A percentile compares a stretch with the other conserved stretches of the same genome.
phyloP scores from a whole-genome alignment of 1,140 invertebrate genomes.

The Harlomillsia oculata region DNA sequence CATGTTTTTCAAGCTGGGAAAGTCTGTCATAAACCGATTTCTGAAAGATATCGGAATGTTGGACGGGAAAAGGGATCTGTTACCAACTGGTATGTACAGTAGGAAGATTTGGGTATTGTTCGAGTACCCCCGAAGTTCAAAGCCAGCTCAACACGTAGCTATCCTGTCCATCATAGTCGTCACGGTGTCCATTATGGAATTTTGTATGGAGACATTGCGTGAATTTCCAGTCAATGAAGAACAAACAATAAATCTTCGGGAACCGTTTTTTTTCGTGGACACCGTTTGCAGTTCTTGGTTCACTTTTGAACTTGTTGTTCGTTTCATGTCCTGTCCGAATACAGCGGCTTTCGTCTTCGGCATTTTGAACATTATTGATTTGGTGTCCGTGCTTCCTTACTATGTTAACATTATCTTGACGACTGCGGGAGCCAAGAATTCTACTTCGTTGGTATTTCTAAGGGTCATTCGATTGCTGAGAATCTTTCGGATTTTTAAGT shows the following conservation, averaged over 20 bases:
- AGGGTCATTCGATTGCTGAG: slow-evolving; percentile 46
- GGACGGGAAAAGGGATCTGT: background rate
- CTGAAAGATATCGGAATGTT: no score
- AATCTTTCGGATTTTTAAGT: slow-evolving; percentile 48
- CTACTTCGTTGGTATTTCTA: slow-evolving; percentile 43
- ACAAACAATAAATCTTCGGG: no score
- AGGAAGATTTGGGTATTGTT: slow-evolving; percentile 27
- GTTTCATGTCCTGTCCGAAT: slow-evolving; percentile 74
- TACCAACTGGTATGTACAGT: slow-evolving; percentile 5
- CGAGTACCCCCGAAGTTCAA: slow-evolving; percentile 27
- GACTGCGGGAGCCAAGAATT: slow-evolving; percentile 40
- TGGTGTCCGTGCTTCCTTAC: slow-evolving; percentile 59
- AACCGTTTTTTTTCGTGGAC: no score
- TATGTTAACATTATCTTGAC: background rate
- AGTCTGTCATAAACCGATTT: slow-evolving; percentile 41
- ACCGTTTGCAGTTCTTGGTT: slow-evolving; percentile 97
- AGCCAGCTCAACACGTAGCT: slow-evolving; percentile 55
- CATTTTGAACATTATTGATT: slow-evolving; percentile 81
- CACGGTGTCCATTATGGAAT: slow-evolving; percentile 80
- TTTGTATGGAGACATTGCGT: slow-evolving; percentile 83
- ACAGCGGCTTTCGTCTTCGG: slow-evolving; percentile 64
- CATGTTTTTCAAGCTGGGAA: slow-evolving; percentile 45
- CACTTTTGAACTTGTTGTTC: slow-evolving; percentile 78
- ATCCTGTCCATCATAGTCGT: slow-evolving; percentile 86
- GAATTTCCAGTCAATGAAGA: background rate